Conservation (phyloP, 2,888 invertebrate genomes). For the Molorchus minor region DNA sequence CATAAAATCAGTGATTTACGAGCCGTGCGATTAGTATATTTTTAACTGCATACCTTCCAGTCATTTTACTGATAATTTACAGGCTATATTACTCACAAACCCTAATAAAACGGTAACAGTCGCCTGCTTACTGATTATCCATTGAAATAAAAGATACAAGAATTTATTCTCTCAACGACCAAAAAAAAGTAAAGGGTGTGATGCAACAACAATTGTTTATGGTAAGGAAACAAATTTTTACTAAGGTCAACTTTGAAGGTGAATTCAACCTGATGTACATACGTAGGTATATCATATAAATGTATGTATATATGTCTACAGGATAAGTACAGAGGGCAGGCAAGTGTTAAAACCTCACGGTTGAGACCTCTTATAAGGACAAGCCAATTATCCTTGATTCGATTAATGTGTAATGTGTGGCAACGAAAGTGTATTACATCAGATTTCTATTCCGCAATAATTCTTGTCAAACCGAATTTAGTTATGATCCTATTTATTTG, state of each 20-base stretch:
- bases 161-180: neutral
- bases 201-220: slow-evolving; percentile 17
- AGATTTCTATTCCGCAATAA: neutral
- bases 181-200: slow-evolving; percentile 16
- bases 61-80: slow-evolving; percentile 4
- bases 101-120: neutral
- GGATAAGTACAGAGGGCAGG: slow-evolving; percentile 25
- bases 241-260: slow-evolving; percentile 20
- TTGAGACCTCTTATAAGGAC: slow-evolving; percentile 6
- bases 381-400: slow-evolving; percentile 7
- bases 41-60: neutral
- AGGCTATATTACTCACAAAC: neutral
- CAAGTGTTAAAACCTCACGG: slow-evolving; percentile 4
- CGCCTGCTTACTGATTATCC: neutral
- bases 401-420: neutral
- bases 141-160: neutral
- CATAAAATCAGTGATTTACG: neutral
- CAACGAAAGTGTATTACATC: neutral
- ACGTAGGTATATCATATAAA: neutral
- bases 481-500: slow-evolving; percentile 10
- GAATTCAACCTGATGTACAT: slow-evolving; percentile 1
- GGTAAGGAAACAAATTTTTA: slow-evolving; percentile 15
- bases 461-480: slow-evolving; percentile 1
- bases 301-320: too few relatives aligned
- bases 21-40: neutral